These are phyloP conservation scores for Platyscapa corneri DNA, from an alignment of 1,140 invertebrate genomes.

Conservation along the genomic window DNA sequence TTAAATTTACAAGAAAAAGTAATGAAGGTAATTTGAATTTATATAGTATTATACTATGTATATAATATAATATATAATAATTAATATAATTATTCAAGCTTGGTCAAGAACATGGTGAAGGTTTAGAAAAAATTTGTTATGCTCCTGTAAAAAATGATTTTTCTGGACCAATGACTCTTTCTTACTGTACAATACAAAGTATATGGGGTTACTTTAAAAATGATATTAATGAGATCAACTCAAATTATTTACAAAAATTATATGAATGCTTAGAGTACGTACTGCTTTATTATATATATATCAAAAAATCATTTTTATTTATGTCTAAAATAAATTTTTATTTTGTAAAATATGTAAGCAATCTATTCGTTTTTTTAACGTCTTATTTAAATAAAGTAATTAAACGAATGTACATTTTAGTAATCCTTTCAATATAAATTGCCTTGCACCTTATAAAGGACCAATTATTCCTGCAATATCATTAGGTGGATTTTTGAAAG, in stretches of 20 bases:
- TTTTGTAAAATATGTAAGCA: neutral
- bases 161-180: constrained; percentile 72
- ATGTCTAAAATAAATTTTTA: neutral
- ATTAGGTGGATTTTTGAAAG: constrained; percentile 88
- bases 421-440: constrained; percentile 84
- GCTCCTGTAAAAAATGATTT: constrained; percentile 82
- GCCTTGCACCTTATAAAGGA: constrained; percentile 91
- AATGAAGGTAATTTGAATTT: constrained; percentile 76
- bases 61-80: neutral
- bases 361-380: neutral
- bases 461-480: constrained; percentile 93
- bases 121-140: constrained; percentile 89
- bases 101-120: constrained; percentile 69
- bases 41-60: neutral
- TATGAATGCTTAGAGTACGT: constrained; percentile 83
- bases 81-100: constrained; percentile 62
- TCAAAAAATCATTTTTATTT: neutral
- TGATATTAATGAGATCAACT: constrained; percentile 79
- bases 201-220: constrained; percentile 93
- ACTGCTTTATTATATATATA: constrained; percentile 62
- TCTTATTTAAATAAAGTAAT: neutral
- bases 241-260: constrained; percentile 69
- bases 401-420: constrained; percentile 56
- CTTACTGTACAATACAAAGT: constrained; percentile 90
- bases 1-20: constrained; percentile 85